Conservation (phyloP, 2,888 invertebrate species). For the Steinernema hermaphroditum region DNA sequence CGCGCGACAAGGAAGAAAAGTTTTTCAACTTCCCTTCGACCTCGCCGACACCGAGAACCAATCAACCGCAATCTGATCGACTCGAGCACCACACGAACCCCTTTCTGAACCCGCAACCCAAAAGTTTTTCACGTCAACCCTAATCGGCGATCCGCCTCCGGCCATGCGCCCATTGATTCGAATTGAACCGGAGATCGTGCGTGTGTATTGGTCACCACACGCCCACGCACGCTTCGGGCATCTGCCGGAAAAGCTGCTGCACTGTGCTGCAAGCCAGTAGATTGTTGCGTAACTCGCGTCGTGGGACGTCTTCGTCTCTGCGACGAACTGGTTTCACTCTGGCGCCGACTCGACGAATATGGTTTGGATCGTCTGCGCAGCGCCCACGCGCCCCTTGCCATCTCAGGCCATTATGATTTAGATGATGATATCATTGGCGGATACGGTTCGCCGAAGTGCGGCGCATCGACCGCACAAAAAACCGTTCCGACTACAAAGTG, state of each 20-base stretch:
- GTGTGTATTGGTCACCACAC: too few species aligned
- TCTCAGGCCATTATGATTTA: neutral
- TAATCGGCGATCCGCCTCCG: neutral
- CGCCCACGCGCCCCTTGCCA: neutral
- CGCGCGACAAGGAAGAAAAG: conserved; percentile 14
- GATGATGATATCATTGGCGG: neutral
- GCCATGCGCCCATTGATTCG: neutral
- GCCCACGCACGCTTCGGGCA: too few species aligned
- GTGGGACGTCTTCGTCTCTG: neutral
- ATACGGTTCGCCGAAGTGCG: conserved; percentile 23
- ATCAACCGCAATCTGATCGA: conserved; percentile 6
- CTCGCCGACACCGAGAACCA: conserved; percentile 21
- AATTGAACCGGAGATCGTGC: neutral
- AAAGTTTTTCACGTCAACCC: neutral
- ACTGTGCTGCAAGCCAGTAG: neutral
- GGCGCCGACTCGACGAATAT: neutral
- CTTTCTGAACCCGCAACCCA: conserved; percentile 10
- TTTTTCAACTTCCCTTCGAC: conserved; percentile 19
- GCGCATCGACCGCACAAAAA: neutral
- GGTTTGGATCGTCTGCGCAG: neutral
- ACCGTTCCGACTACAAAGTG: conserved; percentile 22
- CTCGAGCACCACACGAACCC: neutral
- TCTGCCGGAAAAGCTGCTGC: too few species aligned
- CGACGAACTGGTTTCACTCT: neutral
- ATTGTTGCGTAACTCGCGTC: neutral